Percentiles rank a stretch among this genome's conserved stretches.
These are phyloP conservation scores for Tretioscincus oriximinensis DNA, from an alignment of 2,113 vertebrate species.

Conservation along the genomic window DNA sequence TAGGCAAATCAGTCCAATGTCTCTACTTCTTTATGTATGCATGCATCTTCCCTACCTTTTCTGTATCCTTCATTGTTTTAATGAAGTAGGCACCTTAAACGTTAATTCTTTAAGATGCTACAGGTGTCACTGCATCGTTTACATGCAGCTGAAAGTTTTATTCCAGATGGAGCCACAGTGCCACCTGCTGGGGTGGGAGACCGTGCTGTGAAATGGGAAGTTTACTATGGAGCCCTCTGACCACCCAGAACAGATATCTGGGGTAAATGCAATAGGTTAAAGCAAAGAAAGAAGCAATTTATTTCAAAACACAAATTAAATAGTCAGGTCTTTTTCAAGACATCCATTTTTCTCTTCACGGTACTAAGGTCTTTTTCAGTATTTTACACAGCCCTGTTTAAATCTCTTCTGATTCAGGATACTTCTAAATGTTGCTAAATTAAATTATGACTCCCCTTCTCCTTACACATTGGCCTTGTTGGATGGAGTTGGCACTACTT, in stretches of 20 bases:
- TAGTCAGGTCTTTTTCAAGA: not conserved
- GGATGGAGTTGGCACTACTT: not conserved
- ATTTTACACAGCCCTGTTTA: not conserved
- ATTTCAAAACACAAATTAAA: not conserved
- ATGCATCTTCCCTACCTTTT: not conserved
- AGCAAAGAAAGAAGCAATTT: not conserved
- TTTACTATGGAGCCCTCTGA: not conserved
- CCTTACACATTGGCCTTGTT: not conserved
- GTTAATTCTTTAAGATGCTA: not conserved
- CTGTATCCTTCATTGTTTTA: not conserved
- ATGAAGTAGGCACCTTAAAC: conserved; percentile 8
- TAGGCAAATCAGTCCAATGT: no score
- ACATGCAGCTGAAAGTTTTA: not conserved
- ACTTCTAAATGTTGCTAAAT: not conserved
- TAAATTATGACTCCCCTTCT: not conserved
- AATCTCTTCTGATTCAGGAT: not conserved
- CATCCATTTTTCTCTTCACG: not conserved
- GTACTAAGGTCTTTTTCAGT: not conserved
- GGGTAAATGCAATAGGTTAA: not conserved
- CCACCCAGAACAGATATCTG: not conserved
- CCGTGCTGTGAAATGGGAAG: not conserved
- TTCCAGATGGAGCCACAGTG: conserved; percentile 7
- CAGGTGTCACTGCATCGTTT: not conserved
- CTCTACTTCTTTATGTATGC: not conserved
- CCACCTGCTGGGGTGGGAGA: conserved; percentile 16